These are phyloP conservation scores for Neosalanx taihuensis DNA, from an alignment of 2,797 vertebrate species.

Conservation along the genomic window DNA sequence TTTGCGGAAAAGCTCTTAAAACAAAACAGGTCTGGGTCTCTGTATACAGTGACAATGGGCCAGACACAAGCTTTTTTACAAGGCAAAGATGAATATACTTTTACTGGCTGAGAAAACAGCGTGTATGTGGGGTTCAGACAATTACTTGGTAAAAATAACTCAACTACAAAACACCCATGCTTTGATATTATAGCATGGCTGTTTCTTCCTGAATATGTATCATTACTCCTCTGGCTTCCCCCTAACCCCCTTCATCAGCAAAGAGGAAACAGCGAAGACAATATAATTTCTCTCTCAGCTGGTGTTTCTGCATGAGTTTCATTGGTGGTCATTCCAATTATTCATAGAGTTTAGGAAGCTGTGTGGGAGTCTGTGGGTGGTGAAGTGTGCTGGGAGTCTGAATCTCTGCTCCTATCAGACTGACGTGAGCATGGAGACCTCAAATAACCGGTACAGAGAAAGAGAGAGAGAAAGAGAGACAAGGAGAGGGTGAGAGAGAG, in stretches of 20 bases:
- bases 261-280: slow-evolving; percentile 7
- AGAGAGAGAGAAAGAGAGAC: background rate
- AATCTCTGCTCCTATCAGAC: slow-evolving; percentile 10
- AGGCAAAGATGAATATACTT: slow-evolving; percentile 25
- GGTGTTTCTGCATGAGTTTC: slow-evolving; percentile 11
- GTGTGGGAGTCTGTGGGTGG: slow-evolving; percentile 2
- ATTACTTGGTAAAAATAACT: background rate
- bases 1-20: slow-evolving; percentile 52
- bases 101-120: slow-evolving; percentile 29
- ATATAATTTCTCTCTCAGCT: slow-evolving; percentile 22
- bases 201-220: background rate
- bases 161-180: background rate
- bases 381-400: slow-evolving; percentile 5
- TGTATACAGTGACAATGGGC: slow-evolving; percentile 49
- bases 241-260: slow-evolving; percentile 16
- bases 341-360: slow-evolving; percentile 19
- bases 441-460: slow-evolving; percentile 1
- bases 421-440: slow-evolving; percentile 14
- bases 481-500: too few species aligned
- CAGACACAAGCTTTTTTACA: slow-evolving; percentile 18
- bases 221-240: background rate
- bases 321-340: slow-evolving; percentile 26
- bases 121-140: background rate
- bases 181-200: background rate
- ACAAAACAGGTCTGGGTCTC: slow-evolving; percentile 30